These are phyloP conservation scores for Pelochelys cantorii DNA, from an alignment of 2,797 vertebrate genomes.

Conservation along the genomic window DNA sequence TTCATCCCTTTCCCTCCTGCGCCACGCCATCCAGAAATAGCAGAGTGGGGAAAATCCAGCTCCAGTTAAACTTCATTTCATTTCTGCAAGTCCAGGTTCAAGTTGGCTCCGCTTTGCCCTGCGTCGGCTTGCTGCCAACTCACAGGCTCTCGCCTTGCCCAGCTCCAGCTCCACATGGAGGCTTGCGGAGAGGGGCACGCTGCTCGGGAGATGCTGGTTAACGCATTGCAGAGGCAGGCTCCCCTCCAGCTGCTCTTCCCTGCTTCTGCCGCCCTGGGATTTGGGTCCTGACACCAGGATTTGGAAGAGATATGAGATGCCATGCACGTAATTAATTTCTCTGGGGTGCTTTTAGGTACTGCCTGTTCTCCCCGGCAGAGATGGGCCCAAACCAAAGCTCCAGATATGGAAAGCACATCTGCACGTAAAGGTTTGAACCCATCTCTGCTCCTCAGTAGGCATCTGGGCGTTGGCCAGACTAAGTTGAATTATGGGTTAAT, in stretches of 20 bases:
- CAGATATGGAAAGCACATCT: not conserved
- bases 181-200: not conserved
- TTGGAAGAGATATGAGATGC: not conserved
- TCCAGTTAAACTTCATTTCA: slow-evolving; percentile 70
- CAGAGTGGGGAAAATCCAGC: not conserved
- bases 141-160: no score
- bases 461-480: not conserved
- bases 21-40: slow-evolving; percentile 37
- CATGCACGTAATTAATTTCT: not conserved
- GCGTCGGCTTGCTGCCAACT: not conserved
- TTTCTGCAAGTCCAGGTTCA: slow-evolving; percentile 28
- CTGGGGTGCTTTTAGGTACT: not conserved
- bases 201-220: not conserved
- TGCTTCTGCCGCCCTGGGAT: fast-evolving
- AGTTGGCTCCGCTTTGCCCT: not conserved
- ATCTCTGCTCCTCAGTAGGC: fast-evolving
- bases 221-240: not conserved
- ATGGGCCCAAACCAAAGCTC: not conserved
- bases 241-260: not conserved
- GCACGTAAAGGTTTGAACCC: no score
- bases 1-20: not conserved
- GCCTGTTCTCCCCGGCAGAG: not conserved
- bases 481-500: not conserved
- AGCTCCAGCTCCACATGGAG: not conserved
- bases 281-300: not conserved